Base-by-base conservation (phyloP, 1,140 invertebrate genomes). In the Stegodyphus mimosarum region DNA sequence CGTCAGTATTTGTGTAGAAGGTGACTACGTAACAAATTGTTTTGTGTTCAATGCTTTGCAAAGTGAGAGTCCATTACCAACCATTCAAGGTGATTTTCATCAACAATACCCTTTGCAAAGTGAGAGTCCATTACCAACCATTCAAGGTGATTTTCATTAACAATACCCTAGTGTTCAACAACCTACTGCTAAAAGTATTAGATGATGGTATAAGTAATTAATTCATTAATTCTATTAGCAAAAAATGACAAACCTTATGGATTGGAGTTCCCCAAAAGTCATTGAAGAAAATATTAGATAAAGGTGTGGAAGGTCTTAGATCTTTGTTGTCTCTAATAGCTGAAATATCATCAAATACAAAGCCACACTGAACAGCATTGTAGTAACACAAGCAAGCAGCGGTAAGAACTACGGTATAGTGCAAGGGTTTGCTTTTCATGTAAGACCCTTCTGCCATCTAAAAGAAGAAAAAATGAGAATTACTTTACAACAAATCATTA, bases 251-350 rank as follows among this genome's bases (percentile, higher is more conserved):
- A 86, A 93, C 93, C 90, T 97, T 95, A 69, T 92, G 93, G 87
- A 98, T 91, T 52, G 96, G 94, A 17, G 95, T 97, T 75, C 96
- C 96, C 96, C 96, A 98, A 91, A 96, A 98, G 90, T 98, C 96
- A 90, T 97, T 95, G 89, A 93, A 92, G 87, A 96, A 93, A 10
- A 92, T 87, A 70, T 90, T 90, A 7, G 50, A 74, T 52, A 91
- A 17, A 7, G 91, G 90, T 6, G 88, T 89, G 5, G 88, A 74
- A 15, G 91, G 90, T 74, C 90, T 87, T 5, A 92, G 87, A 86
- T 92, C 91, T 87, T 91, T 90, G 87, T 92, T 92, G 48, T 91
- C 90, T 50, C 89, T 89, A 33, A 92, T 89, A 7, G 91, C 91
- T n/a, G 91, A 91, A 85, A 91, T 89, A 84, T 92, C 91, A 89